Base-by-base conservation (phyloP, 2,888 invertebrate species). In the Pyrgus malvae region DNA sequence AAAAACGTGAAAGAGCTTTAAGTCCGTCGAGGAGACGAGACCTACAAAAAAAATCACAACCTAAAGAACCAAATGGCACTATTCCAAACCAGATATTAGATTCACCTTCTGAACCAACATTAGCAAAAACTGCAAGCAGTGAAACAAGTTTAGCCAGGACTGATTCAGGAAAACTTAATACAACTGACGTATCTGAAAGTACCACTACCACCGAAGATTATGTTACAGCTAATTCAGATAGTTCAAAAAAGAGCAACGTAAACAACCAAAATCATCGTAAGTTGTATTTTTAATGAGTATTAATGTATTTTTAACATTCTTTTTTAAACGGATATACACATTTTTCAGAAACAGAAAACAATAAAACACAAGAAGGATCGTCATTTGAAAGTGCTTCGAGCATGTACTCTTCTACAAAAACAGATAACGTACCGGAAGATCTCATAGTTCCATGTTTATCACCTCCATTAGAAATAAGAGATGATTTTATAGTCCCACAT, bases 361-460 rank as follows among this genome's bases (percentile, higher is more conserved):
- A 92, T 60, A 92, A 92, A 69, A 68, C 86, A 2, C 93, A 93
- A 70, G 95, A 95, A 58, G 96, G 96, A 19, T 96, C 95, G 62
- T 96, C 96, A n/a, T 96, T 96, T 78, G 96, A 96, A 81, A 96
- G 96, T 77, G 95, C 95, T 59, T 95, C 95, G 55, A 95, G 95
- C 35, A 89, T 95, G 56, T 95, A 95, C 78, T 95, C 95, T 63
- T 88, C 93, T 42, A 94, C 95, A 29, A 92, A 94, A 60, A 94
- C 94, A 60, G 95, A 95, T 74, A 92, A 93, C 59, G 83, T 92
- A 31, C 88, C 90, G 35, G 94, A 94, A 72, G 94, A 94, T 68
- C 90, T 92, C 77, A 85, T 93, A 41, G 91, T 92, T 37, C 92
- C 92, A 56, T 91, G 92, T 66, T 92, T 91, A 72, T 92, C 92